phyloP scores from a whole-genome alignment of 2,113 vertebrate species.

The Turdus rufiventris region DNA sequence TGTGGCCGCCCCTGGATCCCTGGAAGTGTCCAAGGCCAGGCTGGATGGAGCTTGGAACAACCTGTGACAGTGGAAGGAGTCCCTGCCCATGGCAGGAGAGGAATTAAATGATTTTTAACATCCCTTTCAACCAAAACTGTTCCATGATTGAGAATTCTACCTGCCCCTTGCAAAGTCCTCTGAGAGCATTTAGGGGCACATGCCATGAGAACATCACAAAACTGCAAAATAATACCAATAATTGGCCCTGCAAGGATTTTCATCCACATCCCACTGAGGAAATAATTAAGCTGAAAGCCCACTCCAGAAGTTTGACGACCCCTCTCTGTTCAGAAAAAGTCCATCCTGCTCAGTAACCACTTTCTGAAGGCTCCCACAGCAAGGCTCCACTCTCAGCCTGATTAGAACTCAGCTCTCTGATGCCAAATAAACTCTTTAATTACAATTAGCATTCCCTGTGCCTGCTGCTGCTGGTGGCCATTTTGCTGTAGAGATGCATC shows the following conservation, averaged over 20 bases:
- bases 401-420: slow-evolving; percentile 50
- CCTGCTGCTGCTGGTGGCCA: slow-evolving; percentile 42
- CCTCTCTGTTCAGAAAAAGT: not conserved
- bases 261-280: slow-evolving; percentile 4
- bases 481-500: slow-evolving; percentile 16
- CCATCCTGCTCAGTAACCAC: slow-evolving; percentile 15
- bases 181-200: not conserved
- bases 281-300: slow-evolving; percentile 21
- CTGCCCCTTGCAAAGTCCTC: not conserved
- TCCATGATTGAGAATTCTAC: not conserved
- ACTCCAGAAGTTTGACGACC: slow-evolving; percentile 13
- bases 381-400: slow-evolving; percentile 10
- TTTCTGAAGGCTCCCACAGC: slow-evolving; percentile 43
- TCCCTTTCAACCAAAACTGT: not conserved
- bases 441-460: not conserved
- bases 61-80: accelerated
- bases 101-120: not conserved
- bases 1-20: not conserved
- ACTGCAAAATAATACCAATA: not conserved
- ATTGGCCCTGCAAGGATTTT: not conserved
- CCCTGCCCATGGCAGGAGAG: not conserved
- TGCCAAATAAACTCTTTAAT: slow-evolving; percentile 62
- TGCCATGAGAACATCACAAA: not conserved
- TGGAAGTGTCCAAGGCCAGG: not conserved
- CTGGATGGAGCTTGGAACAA: accelerated